Evolutionary conservation across 2,888 invertebrate genomes (phyloP), one percentile per base, ranked within the genome.

Genomic region (Cancer borealis): DNA sequence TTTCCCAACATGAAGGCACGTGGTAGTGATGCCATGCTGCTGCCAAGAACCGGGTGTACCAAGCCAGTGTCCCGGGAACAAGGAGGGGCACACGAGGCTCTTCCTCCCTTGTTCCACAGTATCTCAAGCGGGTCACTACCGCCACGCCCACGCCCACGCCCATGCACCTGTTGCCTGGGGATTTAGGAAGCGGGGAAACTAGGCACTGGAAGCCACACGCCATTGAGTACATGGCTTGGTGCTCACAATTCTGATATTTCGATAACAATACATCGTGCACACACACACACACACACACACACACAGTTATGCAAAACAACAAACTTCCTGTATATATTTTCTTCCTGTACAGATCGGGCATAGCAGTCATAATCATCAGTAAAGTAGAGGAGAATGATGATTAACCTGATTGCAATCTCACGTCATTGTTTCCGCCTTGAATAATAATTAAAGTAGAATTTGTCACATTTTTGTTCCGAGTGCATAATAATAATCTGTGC

Each of bases 1-100:
- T 88, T 88, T 47, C 88, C 88, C 88, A 47, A 21, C n/a, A 10
- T 88, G 45, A 26, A 8, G 88, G 88, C 88, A 88, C 88, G 88
- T 88, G 88, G 88, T 88, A 47, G 88, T 8, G 47, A 46, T 87
- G 39, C 39, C 39, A 5, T 39, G 46, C 46, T 5, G 39, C 87
- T 87, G 87, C 87, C 87, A 87, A 87, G 45, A 66, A 6, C 66
- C 6, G n/a, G n/a, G 66, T 21, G 66, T n/a, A 66, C 66, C 66
- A 66, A 66, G n/a, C 66, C 66, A 66, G 66, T n/a, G 66, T 66
- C 66, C 66, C 66, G n/a, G 66, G 66, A 66, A 66, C 66, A 66
- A 66, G 66, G 66, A 66, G 66, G 66, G n/a, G 5, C n/a, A 21
- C 0, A 5, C 21, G 6, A n/a, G 66, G n/a, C 66, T 14, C 66